Evolutionary conservation across 2,797 vertebrate genomes (phyloP).

Genomic region (Hylomyscus alleni): DNA sequence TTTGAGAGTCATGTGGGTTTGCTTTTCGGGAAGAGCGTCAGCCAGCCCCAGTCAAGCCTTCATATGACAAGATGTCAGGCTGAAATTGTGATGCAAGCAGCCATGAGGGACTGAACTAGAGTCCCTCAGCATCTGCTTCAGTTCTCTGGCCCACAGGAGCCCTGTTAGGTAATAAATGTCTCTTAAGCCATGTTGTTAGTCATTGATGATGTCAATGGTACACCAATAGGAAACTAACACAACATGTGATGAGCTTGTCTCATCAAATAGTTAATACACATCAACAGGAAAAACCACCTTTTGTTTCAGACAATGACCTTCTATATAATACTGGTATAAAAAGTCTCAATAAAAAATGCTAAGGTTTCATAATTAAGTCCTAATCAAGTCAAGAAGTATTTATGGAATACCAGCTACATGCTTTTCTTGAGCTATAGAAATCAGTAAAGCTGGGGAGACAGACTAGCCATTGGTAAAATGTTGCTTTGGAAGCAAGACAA

Average conservation of each 20-base stretch:
- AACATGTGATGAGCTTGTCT: slow-evolving; percentile 6
- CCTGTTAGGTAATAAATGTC: neutral
- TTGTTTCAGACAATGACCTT: slow-evolving; percentile 25
- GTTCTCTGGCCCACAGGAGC: neutral
- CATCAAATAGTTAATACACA: slow-evolving; percentile 27
- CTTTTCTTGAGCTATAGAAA: neutral
- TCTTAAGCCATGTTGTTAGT: neutral
- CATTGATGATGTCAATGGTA: neutral
- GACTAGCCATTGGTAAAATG: neutral
- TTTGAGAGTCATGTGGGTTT: neutral
- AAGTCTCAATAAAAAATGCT: slow-evolving; percentile 27
- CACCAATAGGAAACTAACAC: slow-evolving; percentile 37
- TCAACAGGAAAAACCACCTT: slow-evolving; percentile 17
- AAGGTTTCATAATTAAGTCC: slow-evolving; percentile 8
- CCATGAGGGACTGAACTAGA: neutral
- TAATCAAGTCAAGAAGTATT: slow-evolving; percentile 28
- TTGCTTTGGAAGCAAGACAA: neutral
- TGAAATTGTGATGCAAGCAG: neutral
- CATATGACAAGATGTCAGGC: neutral
- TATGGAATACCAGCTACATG: neutral
- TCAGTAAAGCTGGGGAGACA: neutral
- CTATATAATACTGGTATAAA: neutral
- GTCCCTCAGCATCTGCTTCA: too few species aligned
- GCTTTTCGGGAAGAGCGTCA: neutral
- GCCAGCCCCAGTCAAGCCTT: neutral